Evolutionary conservation across 2,797 vertebrate species (phyloP), one percentile per base, ranked within the genome.

Genomic region (Characodon lateralis): DNA sequence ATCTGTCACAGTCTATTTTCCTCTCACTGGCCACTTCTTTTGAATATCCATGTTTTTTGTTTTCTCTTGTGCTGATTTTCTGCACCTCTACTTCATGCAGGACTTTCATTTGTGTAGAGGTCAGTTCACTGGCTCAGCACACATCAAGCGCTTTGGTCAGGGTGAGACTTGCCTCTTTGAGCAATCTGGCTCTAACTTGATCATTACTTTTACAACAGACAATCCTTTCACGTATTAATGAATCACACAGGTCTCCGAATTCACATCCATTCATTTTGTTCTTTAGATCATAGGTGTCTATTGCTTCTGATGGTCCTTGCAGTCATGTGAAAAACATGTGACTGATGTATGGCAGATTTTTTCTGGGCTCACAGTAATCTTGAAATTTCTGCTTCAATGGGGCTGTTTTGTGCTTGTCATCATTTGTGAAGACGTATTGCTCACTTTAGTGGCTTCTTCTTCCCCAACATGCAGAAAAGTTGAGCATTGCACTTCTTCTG

Each of bases 231-330:
- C 53, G 39, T 13, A 58, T 41, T 3, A 56, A 7, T 8, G 50
- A 55, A 6, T 41, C 71, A 18, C 26, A 35, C 13, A 72, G 8
- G 2, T 72, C 28, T 24, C 18, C 28, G 56, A 73, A 73, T 10
- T 58, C 71, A 41, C 53, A 73, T 51, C 56, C 53, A 24, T 41
- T 73, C 5, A 31, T 12, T 20, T 73, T 73, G 6, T 58, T 73
- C 24, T 73, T 58, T 7, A 56, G 1, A 26, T 56, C 53, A 12
- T 56, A 73, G 0, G 51, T 31, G 41, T 56, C 53, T 35, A 55
- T 56, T 0, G 31, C 39, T 24, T 72, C 51, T 22, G 26, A 1
- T 2, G 20, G 8, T 0, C 20, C 31, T 41, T 73, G 71, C 3
- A 2, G 22, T 2, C 28, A 8, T 13, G 48, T 51, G 9, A 51